These are phyloP conservation scores for Tor tambroides DNA, from an alignment of 2,113 vertebrate species.

Conservation along the genomic window DNA sequence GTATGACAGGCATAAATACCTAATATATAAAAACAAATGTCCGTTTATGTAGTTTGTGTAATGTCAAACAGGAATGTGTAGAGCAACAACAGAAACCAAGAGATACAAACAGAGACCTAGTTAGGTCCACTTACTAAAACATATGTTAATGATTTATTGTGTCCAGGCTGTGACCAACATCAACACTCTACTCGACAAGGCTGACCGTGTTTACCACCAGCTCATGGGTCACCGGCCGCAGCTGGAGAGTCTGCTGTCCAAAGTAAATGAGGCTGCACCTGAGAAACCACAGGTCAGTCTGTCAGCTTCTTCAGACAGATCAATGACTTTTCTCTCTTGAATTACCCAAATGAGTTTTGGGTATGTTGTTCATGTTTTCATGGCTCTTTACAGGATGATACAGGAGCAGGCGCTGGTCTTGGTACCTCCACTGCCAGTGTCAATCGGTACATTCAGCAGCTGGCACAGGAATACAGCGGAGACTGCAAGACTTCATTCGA, in stretches of 20 bases:
- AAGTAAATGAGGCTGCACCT: constrained; percentile 96
- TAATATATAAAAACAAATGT: neutral
- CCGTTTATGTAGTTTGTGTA: neutral
- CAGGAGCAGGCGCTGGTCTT: constrained; percentile 84
- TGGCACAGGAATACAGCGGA: constrained; percentile 97
- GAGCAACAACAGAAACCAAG: neutral
- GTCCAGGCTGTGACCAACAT: constrained; percentile 96
- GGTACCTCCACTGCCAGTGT: constrained; percentile 93
- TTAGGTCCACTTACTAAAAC: neutral
- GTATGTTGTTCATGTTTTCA: neutral
- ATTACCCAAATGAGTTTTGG: no score
- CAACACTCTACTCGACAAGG: constrained; percentile 96
- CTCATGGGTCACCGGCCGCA: constrained; percentile 97
- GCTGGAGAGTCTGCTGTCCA: constrained; percentile 92
- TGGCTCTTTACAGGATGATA: constrained; percentile 83
- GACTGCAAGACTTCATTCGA: constrained; percentile 99
- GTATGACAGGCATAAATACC: constrained; percentile 63
- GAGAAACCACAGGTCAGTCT: constrained; percentile 93
- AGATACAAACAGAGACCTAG: neutral
- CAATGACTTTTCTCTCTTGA: neutral
- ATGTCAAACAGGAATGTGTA: neutral
- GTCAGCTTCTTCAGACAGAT: neutral
- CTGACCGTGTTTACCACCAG: constrained; percentile 97
- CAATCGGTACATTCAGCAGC: constrained; percentile 96
- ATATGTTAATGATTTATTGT: neutral